Conservation (phyloP, 2,113 vertebrate species). For the Cyanocitta stelleri region DNA sequence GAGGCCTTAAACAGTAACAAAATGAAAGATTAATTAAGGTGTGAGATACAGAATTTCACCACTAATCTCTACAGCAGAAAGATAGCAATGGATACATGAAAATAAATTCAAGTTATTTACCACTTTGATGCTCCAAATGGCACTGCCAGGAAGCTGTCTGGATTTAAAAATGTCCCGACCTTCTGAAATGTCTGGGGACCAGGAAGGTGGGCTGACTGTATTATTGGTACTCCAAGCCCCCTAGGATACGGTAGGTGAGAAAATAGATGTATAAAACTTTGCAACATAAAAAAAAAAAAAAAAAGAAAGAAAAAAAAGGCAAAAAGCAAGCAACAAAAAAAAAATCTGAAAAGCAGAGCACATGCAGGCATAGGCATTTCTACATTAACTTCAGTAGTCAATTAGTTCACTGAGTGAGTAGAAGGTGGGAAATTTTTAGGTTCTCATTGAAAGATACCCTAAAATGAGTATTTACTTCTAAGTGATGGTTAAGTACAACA, state of each 20-base stretch:
- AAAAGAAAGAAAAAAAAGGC: not conserved
- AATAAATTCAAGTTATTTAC: constrained; percentile 90
- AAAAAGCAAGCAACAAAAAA: constrained; percentile 81
- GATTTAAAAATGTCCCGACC: constrained; percentile 89
- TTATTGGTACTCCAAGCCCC: constrained; percentile 92
- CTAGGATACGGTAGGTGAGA: constrained; percentile 86
- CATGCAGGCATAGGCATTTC: constrained; percentile 70
- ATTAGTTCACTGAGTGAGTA: constrained; percentile 50
- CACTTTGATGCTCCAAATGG: constrained; percentile 96
- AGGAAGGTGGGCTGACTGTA: constrained; percentile 89
- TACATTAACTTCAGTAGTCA: constrained; percentile 38
- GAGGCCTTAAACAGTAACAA: not conserved
- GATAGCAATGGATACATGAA: constrained; percentile 67
- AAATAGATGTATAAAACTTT: constrained; percentile 90
- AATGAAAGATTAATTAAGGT: constrained; percentile 20
- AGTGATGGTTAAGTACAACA: not conserved
- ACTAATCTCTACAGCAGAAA: constrained; percentile 59
- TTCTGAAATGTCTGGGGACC: constrained; percentile 90
- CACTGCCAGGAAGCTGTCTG: constrained; percentile 83
- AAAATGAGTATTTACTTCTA: not conserved
- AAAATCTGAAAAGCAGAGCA: constrained; percentile 75
- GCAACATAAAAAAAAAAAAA: constrained; percentile 78
- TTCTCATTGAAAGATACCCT: not conserved
- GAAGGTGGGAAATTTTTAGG: constrained; percentile 17
- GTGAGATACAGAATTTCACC: constrained; percentile 28